These are phyloP conservation scores for Hypomecis punctinalis DNA, from an alignment of 2,888 invertebrate genomes.

Conservation along the genomic window DNA sequence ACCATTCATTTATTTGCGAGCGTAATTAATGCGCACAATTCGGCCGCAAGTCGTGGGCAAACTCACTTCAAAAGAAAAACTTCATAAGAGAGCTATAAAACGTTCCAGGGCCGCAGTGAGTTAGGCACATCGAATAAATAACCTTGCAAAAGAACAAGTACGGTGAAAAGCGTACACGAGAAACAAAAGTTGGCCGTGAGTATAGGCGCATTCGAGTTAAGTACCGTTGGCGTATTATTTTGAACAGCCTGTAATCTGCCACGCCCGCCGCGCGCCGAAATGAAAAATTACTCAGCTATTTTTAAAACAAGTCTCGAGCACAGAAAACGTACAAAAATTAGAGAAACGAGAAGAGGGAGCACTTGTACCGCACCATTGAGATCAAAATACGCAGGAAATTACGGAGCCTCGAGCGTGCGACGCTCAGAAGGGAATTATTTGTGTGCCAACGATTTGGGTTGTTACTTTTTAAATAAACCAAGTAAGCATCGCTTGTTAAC, in stretches of 20 bases:
- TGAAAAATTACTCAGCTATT: slow-evolving; percentile 84
- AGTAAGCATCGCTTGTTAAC: slow-evolving; percentile 74
- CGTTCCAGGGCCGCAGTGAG: slow-evolving; percentile 62
- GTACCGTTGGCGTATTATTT: slow-evolving; percentile 79
- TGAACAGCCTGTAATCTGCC: slow-evolving; percentile 82
- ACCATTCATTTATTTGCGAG: slow-evolving; percentile 56
- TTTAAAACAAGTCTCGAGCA: slow-evolving; percentile 80
- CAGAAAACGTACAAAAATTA: slow-evolving; percentile 84
- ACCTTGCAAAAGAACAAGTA: slow-evolving; percentile 65
- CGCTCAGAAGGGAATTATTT: slow-evolving; percentile 75
- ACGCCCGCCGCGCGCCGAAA: slow-evolving; percentile 81
- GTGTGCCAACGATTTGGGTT: slow-evolving; percentile 77
- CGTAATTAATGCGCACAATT: slow-evolving; percentile 52
- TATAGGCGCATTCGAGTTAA: slow-evolving; percentile 74
- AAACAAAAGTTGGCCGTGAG: slow-evolving; percentile 71
- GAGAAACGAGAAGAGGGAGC: slow-evolving; percentile 81
- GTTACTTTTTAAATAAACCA: slow-evolving; percentile 81
- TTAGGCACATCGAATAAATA: slow-evolving; percentile 65
- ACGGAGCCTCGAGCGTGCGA: slow-evolving; percentile 71
- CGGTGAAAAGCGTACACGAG: slow-evolving; percentile 68
- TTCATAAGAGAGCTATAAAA: slow-evolving; percentile 69
- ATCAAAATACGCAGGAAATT: slow-evolving; percentile 84
- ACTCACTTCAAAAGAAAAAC: slow-evolving; percentile 68
- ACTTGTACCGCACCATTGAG: slow-evolving; percentile 84
- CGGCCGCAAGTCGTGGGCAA: slow-evolving; percentile 56